A percentile compares a stretch with the other conserved stretches of the same genome.
phyloP scores from a whole-genome alignment of 2,888 invertebrate species.

The Drosophila kuntzei region DNA sequence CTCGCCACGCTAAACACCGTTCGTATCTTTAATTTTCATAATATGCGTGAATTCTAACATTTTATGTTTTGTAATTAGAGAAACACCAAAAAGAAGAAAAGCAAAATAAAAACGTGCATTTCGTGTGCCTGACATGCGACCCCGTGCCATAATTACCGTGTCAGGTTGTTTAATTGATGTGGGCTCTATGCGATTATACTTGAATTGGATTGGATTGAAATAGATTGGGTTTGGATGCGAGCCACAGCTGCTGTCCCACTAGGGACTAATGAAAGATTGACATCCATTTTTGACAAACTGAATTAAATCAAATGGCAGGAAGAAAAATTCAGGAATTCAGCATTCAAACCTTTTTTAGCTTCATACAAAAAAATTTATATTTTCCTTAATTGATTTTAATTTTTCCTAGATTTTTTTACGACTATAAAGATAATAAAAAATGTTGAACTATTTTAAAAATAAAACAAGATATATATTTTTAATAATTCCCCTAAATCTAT shows the following conservation, averaged over 20 bases:
- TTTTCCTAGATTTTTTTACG: too few relatives aligned
- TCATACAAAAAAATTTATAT: too few relatives aligned
- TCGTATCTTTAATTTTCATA: conserved; percentile 81
- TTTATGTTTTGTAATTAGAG: conserved; percentile 79
- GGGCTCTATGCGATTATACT: conserved; percentile 15
- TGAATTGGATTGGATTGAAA: conserved; percentile 5
- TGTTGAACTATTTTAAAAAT: too few relatives aligned
- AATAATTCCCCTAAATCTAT: too few relatives aligned
- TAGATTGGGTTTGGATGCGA: background rate
- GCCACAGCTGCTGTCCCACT: conserved; percentile 38
- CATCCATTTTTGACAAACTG: background rate
- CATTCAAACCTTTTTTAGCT: too few relatives aligned
- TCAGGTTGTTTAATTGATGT: conserved; percentile 72
- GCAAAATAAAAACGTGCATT: conserved; percentile 21
- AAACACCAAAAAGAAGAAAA: conserved; percentile 33
- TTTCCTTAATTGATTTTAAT: too few relatives aligned
- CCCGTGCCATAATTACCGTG: conserved; percentile 68
- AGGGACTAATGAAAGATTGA: conserved; percentile 19
- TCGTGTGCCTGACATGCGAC: conserved; percentile 56
- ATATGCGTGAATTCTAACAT: conserved; percentile 81
- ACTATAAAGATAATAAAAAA: too few relatives aligned
- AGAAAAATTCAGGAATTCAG: background rate
- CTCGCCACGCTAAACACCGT: conserved; percentile 41
- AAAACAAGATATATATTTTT: too few relatives aligned
- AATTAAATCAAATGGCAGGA: background rate